Evolutionary conservation across 2,888 invertebrate species (phyloP), one percentile per base, ranked within the genome.

Genomic region (Chirona hameri): DNA sequence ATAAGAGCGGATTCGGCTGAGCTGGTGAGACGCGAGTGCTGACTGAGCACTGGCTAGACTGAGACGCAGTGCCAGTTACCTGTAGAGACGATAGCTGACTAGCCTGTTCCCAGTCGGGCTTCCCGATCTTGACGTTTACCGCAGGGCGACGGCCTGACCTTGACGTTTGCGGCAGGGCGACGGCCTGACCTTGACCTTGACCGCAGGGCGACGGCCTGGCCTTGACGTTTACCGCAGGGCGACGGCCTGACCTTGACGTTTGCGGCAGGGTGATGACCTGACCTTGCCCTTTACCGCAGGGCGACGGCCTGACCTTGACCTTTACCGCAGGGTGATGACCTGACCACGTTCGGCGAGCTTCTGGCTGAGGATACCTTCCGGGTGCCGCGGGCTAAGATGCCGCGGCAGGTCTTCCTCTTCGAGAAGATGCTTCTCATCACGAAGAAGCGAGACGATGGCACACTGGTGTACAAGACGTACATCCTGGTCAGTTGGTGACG

Each of bases 401-500:
- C 93, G 86, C 91, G 98, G 83, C 96, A 97, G 88, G 94, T 96
- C 85, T 96, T 98, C 88, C 92, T 99, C 85, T 98, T 99, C 89
- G 97, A 97, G 88, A 95, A 95, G 88, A 96, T 97, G 91, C 90
- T 99, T 84, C 92, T 99, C 84, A 93, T 98, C 86, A 95, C 97
- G 84, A 98, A 98, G 89, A 95, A 95, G 87, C 94, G 95, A 87
- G 96, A 96, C 87, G 96, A 96, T 86, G 95, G 94, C 24, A 93
- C 94, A 84, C 90, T 98, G 82, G 93, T 94, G 55, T 97, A 96
- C 90, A 98, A 98, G 89, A 93, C 94, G 83, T 96, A 96, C 87
- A 98, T 98, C 81, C 86, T 87, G 88, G 90, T 90, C 84, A 84
- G 86, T 85, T 69, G 69, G 52, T 7, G 31, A 39, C 39, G 76